Evolutionary conservation across 1,140 invertebrate species (phyloP).

Genomic region (Lerema accius): DNA sequence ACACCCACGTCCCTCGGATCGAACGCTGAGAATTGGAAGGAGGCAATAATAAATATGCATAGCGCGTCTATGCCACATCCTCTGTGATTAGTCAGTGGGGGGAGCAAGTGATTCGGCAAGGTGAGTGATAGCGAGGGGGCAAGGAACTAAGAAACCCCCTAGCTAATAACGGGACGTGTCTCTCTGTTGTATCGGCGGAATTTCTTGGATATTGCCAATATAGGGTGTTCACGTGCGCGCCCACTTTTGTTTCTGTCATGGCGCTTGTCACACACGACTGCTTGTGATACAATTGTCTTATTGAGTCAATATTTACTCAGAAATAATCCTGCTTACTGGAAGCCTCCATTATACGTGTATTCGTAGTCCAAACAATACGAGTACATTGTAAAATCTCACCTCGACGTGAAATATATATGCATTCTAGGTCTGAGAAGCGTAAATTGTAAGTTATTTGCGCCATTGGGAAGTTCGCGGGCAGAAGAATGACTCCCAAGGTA

Average conservation of each 20-base stretch:
- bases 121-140: conserved; percentile 78
- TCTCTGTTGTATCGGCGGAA: conserved; percentile 72
- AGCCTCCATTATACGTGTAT: conserved; percentile 36
- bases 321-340: not conserved
- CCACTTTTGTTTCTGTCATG: conserved; percentile 73
- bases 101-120: conserved; percentile 65
- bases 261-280: conserved; percentile 35
- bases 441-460: conserved; percentile 48
- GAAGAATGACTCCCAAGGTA: conserved; percentile 55
- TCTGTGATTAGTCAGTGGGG: conserved; percentile 77
- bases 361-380: not conserved
- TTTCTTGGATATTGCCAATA: conserved; percentile 82
- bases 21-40: conserved; percentile 75
- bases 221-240: conserved; percentile 68
- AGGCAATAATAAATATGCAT: conserved; percentile 80
- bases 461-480: conserved; percentile 38
- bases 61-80: conserved; percentile 78
- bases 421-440: conserved; percentile 43
- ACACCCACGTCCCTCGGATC: conserved; percentile 68
- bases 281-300: conserved; percentile 44
- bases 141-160: conserved; percentile 65
- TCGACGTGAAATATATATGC: conserved; percentile 33
- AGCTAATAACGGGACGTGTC: conserved; percentile 77
- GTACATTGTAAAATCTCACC: not conserved
- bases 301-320: not conserved